phyloP scores from a whole-genome alignment of 2,888 invertebrate genomes.

The Caradrina kadenii region DNA sequence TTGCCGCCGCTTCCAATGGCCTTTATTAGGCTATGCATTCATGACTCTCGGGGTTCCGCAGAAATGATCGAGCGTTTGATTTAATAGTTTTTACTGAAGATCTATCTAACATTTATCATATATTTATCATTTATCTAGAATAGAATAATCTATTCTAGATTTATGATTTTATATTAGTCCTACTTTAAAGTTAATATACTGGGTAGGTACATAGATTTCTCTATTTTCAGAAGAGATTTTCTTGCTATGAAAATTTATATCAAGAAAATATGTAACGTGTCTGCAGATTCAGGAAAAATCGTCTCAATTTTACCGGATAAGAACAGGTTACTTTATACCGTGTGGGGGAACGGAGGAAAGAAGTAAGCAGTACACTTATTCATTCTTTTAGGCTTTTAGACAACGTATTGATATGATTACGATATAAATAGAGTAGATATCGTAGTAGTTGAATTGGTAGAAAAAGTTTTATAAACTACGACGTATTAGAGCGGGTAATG shows the following conservation, averaged over 20 bases:
- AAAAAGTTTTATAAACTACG: too few species aligned
- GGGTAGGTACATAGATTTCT: neutral
- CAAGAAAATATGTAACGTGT: constrained; percentile 38
- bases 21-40: constrained; percentile 87
- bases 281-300: constrained; percentile 49
- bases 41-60: constrained; percentile 76
- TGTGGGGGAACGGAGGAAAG: constrained; percentile 8
- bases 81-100: constrained; percentile 41
- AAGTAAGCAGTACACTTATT: constrained; percentile 22
- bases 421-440: neutral
- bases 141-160: neutral
- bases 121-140: too few species aligned
- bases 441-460: neutral
- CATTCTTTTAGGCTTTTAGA: constrained; percentile 7
- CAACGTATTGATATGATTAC: neutral
- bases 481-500: too few species aligned
- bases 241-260: constrained; percentile 23
- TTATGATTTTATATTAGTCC: constrained; percentile 3
- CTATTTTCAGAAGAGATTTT: constrained; percentile 20
- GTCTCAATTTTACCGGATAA: constrained; percentile 44
- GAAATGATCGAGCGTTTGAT: constrained; percentile 65
- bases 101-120: constrained; percentile 5
- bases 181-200: constrained; percentile 2
- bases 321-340: constrained; percentile 52
- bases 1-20: constrained; percentile 85